Evolutionary conservation across 2,113 vertebrate species (phyloP), one percentile per base, ranked within the genome.

Genomic region (Lichenostomus cassidix): DNA sequence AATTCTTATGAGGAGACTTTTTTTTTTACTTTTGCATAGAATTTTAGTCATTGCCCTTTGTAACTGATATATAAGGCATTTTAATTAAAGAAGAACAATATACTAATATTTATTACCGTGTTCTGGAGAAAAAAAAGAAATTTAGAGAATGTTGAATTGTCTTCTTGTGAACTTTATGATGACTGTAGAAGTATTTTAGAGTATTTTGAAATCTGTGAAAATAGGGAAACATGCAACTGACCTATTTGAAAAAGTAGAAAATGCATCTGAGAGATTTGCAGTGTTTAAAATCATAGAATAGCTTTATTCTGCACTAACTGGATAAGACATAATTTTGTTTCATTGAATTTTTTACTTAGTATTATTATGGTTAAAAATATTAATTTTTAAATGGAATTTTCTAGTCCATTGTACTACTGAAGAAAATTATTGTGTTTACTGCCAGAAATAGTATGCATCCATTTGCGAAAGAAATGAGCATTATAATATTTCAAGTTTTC

Each of bases 21-120:
- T 76, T 60, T 69, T 73, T 68, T 71, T 41, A 90, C 65, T 92
- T 80, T 59, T 83, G 53, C 65, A 91, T 70, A 83, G 41, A 90
- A 63, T 96, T 95, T 75, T 83, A 91, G 16, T 82, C 64, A 41
- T 89, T 89, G 37, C 90, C 46, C n/a, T 95, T 86, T 92, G 42
- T 42, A 85, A 63, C 70, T 83, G 83, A 91, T 49, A 25, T 18
- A 47, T 22, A 78, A 94, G 41, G 35, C 8, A 33, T 67, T 83
- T 84, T 85, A 89, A 80, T 65, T 44, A 39, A 84, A 79, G 4
- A 65, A 41, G 4, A 58, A 27, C 17, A 71, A 62, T 78, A 39
- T 12, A 23, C 58, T 91, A 88, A 29, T 78, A 56, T 94, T 87
- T 87, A 35, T 82, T 82, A 49, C 9, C 44, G 15, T 2, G 0